These are phyloP conservation scores for Harpalus rubripes DNA, from an alignment of 2,888 invertebrate species.

Conservation along the genomic window DNA sequence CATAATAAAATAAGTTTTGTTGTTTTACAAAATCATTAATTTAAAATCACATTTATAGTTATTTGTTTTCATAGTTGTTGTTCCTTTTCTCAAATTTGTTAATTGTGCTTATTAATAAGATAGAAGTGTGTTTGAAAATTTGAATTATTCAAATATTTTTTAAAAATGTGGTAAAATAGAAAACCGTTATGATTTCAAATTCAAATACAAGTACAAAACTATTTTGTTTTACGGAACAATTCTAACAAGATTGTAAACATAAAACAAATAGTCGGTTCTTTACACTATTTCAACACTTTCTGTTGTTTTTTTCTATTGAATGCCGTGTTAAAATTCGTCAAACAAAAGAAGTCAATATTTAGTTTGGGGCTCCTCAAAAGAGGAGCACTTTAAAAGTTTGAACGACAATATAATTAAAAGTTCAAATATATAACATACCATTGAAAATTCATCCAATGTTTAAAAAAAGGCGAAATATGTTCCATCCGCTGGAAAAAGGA, in stretches of 20 bases:
- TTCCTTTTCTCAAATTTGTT: no score
- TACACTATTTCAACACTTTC: conserved; percentile 26
- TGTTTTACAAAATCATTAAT: no score
- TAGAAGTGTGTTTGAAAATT: no score
- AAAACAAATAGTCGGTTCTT: conserved; percentile 29
- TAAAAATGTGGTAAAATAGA: neutral
- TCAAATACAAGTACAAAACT: neutral
- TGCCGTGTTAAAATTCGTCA: conserved; percentile 18
- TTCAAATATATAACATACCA: neutral
- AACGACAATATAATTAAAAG: neutral
- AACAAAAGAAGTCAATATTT: conserved; percentile 32
- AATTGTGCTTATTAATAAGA: no score
- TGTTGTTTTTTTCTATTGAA: conserved; percentile 18
- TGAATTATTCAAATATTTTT: neutral
- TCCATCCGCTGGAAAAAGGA: no score
- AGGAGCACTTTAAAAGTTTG: conserved; percentile 30
- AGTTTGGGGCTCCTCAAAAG: neutral
- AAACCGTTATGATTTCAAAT: conserved; percentile 15
- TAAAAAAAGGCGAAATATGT: no score
- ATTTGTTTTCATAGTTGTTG: no score
- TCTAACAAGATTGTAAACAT: conserved; percentile 20
- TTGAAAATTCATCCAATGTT: neutral
- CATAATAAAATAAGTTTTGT: no score
- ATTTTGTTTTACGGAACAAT: conserved; percentile 23
- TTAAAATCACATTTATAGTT: no score